A percentile compares a stretch with the other conserved stretches of the same genome.
These are phyloP conservation scores for Laothoe populi DNA, from an alignment of 2,888 invertebrate species.

Conservation along the genomic window DNA sequence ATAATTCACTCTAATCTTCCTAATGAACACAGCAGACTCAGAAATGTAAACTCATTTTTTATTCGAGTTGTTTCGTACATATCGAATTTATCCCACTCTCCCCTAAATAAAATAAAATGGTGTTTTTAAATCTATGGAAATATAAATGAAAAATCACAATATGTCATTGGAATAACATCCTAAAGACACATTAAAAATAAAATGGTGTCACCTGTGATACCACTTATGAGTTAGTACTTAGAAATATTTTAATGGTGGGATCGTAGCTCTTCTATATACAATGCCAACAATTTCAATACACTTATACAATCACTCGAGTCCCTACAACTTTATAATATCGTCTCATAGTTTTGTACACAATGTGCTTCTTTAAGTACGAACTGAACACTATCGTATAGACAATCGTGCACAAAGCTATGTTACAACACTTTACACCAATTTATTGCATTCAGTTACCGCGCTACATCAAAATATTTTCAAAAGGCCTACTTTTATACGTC, in stretches of 20 bases:
- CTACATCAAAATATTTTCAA: constrained; percentile 75
- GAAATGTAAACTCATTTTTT: not conserved
- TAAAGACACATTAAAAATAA: constrained; percentile 64
- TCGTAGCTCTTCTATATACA: constrained; percentile 83
- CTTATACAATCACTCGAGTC: constrained; percentile 81
- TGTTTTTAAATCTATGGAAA: constrained; percentile 72
- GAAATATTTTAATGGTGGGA: constrained; percentile 83
- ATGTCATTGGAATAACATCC: constrained; percentile 78
- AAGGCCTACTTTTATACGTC: constrained; percentile 67
- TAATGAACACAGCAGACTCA: not conserved
- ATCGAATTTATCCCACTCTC: constrained; percentile 14
- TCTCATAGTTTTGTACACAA: constrained; percentile 39
- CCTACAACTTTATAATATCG: constrained; percentile 53
- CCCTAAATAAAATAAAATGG: constrained; percentile 61
- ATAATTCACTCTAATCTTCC: not conserved
- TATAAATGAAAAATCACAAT: constrained; percentile 79
- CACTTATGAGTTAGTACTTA: constrained; percentile 81
- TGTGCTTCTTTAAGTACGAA: constrained; percentile 25
- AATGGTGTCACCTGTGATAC: constrained; percentile 72
- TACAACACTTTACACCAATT: constrained; percentile 60
- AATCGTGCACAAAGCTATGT: constrained; percentile 53
- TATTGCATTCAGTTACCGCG: constrained; percentile 78
- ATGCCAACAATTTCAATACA: constrained; percentile 80
- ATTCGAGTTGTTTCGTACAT: not conserved
- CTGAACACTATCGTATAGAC: constrained; percentile 2